Base-by-base conservation (phyloP, 92 coral and sea anemone species). In the Epizoanthus ramosus region DNA sequence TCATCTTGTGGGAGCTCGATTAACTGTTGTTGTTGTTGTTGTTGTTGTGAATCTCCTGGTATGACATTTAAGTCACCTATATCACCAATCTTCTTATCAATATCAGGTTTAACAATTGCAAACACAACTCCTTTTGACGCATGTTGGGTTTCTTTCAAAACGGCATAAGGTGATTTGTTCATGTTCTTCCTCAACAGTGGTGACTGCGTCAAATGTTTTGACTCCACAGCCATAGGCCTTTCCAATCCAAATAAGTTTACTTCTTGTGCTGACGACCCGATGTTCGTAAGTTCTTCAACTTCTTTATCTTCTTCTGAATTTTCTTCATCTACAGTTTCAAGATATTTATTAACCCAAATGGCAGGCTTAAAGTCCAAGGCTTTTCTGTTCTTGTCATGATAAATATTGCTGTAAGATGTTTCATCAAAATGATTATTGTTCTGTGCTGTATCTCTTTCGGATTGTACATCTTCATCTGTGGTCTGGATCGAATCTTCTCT, bases 311-410 rank as follows among this genome's bases (percentile, higher is more conserved):
- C 17, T 8, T 64, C 56, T 24, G 57, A 69, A 43, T 47, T 18
- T 15, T 75, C 59, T 67, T 61, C 73, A 58, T 69, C 67, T 14
- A 50, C 33, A 13, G 57, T 77, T 43, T 56, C 16, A 57, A 67
- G 72, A 28, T 37, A 37, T 43, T 15, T 50, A 9, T 50, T 13
- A 9, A 9, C 54, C 15, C 54, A 50, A 50, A 50, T 50, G 14
- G 15, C 15, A 50, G 54, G 54, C 15, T 50, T 50, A 50, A 50
- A 9, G 8, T 33, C 43, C 6, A 7, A 31, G 71, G 4, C 19
- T 8, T 66, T 33, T 66, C 18, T 66, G 71, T 19, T 33, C 1
- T 37, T 31, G 17, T n/a, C 41, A 25, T 21, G 67, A 41, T 31
- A 3, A 17, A 22, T 33, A 18, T 75, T 66, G 18, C 57, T 39